Percentiles rank a stretch among this genome's conserved stretches.
phyloP scores from a whole-genome alignment of 2,797 vertebrate genomes.

The Epinephelus malabaricus region DNA sequence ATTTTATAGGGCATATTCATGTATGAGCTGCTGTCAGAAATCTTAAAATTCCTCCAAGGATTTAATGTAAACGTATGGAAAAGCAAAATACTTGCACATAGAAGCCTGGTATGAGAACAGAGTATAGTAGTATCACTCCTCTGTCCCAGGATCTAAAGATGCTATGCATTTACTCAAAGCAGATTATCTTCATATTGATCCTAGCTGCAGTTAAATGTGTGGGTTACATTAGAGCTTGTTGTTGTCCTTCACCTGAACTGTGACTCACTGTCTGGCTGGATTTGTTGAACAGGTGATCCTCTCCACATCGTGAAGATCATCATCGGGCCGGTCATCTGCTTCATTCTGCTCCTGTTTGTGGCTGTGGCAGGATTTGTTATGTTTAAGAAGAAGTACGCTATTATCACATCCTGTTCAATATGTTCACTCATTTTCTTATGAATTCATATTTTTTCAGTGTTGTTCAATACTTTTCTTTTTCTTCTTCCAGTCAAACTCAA shows the following conservation, averaged over 20 bases:
- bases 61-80: too few relatives aligned
- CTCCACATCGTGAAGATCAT: slow-evolving; percentile 91
- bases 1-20: too few relatives aligned
- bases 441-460: neutral
- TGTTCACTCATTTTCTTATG: neutral
- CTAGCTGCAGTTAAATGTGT: neutral
- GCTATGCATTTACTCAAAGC: neutral
- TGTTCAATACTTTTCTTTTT: neutral
- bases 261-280: slow-evolving; percentile 28
- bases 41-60: too few relatives aligned
- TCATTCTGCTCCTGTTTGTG: slow-evolving; percentile 88
- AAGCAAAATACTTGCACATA: too few relatives aligned
- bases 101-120: too few relatives aligned
- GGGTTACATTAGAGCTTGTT: slow-evolving; percentile 24
- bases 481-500: slow-evolving; percentile 89
- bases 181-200: slow-evolving; percentile 19
- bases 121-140: too few relatives aligned
- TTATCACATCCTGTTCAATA: neutral
- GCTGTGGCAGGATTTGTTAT: slow-evolving; percentile 87
- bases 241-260: slow-evolving; percentile 41
- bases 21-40: too few relatives aligned
- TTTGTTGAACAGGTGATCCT: slow-evolving; percentile 76
- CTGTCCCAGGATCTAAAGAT: slow-evolving; percentile 15
- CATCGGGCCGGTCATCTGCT: slow-evolving; percentile 92
- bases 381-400: slow-evolving; percentile 92